A percentile compares a stretch with the other conserved stretches of the same genome.
phyloP scores from a whole-genome alignment of 2,888 invertebrate species.

The Salpingus planirostris region DNA sequence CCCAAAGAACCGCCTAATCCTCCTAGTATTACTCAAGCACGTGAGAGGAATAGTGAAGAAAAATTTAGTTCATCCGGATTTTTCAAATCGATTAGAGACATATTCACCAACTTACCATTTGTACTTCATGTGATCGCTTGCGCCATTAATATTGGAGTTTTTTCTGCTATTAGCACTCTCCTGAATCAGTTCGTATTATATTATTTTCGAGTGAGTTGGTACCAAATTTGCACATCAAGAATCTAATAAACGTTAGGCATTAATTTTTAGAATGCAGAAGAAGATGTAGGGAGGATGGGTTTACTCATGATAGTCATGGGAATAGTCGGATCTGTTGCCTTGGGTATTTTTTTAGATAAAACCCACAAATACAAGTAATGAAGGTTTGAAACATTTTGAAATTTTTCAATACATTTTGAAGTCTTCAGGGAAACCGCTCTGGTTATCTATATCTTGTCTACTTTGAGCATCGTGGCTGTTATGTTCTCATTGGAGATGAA shows the following conservation, averaged over 20 bases:
- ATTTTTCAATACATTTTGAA: conserved; percentile 3
- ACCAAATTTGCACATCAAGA: not conserved
- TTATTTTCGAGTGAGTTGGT: conserved; percentile 55
- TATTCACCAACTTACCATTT: conserved; percentile 71
- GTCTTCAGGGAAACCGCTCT: conserved; percentile 21
- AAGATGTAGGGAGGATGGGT: conserved; percentile 82
- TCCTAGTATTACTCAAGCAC: conserved; percentile 48
- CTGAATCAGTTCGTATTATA: conserved; percentile 75
- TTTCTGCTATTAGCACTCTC: conserved; percentile 90
- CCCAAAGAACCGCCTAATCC: conserved; percentile 47
- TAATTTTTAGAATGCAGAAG: conserved; percentile 46
- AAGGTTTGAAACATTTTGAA: conserved; percentile 4
- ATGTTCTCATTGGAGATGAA: conserved; percentile 22
- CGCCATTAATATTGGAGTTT: conserved; percentile 88
- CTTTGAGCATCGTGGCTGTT: conserved; percentile 19
- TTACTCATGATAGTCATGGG: conserved; percentile 85
- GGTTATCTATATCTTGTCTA: conserved; percentile 18
- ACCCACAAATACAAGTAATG: conserved; percentile 90
- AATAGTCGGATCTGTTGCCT: conserved; percentile 80
- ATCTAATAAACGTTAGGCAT: not conserved
- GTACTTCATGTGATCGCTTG: conserved; percentile 73
- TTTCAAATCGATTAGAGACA: conserved; percentile 58
- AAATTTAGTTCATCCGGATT: conserved; percentile 46
- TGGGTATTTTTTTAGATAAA: conserved; percentile 83
- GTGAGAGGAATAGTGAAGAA: conserved; percentile 46